A percentile compares a stretch with the other conserved stretches of the same genome.
phyloP scores from a whole-genome alignment of 2,888 invertebrate species.

The Taphrorychus bicolor region DNA sequence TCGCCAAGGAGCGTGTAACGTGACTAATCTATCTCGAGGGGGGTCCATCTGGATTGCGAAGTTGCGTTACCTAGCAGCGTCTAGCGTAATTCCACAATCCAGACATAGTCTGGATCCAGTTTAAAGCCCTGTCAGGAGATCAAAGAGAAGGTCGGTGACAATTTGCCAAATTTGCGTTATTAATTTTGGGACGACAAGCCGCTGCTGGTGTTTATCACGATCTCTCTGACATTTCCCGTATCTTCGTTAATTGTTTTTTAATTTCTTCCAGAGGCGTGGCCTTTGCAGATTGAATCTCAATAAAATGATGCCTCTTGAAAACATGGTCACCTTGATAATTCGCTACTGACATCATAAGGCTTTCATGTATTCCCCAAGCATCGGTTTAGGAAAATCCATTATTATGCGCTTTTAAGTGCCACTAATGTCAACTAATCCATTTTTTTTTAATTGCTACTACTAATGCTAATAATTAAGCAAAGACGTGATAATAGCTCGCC shows the following conservation, averaged over 20 bases:
- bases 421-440: too few relatives aligned
- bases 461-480: too few relatives aligned
- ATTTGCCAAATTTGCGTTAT: slow-evolving; percentile 29
- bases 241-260: neutral
- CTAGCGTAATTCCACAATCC: slow-evolving; percentile 33
- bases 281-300: too few relatives aligned
- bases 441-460: too few relatives aligned
- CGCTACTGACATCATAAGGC: too few relatives aligned
- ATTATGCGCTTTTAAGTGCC: too few relatives aligned
- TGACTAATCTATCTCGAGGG: slow-evolving; percentile 59
- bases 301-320: too few relatives aligned
- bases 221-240: neutral
- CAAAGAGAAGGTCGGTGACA: slow-evolving; percentile 24
- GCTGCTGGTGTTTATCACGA: neutral
- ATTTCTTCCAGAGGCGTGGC: slow-evolving; percentile 6
- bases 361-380: too few relatives aligned
- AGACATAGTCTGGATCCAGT: slow-evolving; percentile 14
- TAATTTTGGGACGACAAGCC: slow-evolving; percentile 5
- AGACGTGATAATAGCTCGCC: too few relatives aligned
- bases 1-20: slow-evolving; percentile 59
- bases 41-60: slow-evolving; percentile 56
- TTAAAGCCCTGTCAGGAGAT: slow-evolving; percentile 31
- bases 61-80: slow-evolving; percentile 21
- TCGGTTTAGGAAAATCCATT: too few relatives aligned
- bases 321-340: too few relatives aligned